These are phyloP conservation scores for Ladona fulva DNA, from an alignment of 1,140 invertebrate species.

Conservation along the genomic window DNA sequence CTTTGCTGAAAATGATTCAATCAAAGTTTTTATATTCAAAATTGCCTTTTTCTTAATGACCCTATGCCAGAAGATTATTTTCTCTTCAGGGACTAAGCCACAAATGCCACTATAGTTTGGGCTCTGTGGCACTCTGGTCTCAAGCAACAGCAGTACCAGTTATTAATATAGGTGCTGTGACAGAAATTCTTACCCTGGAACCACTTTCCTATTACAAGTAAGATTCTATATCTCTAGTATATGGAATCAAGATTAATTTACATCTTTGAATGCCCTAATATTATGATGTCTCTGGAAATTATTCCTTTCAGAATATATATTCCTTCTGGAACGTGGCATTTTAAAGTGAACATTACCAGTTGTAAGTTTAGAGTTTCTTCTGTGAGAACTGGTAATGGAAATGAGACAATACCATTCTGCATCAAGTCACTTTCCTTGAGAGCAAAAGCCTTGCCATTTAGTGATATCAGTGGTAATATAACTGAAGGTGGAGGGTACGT, in stretches of 20 bases:
- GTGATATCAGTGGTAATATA: constrained; percentile 33
- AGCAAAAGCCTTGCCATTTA: constrained; percentile 36
- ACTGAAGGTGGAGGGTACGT: constrained; percentile 32
- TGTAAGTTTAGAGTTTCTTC: constrained; percentile 34
- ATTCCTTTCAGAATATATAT: constrained; percentile 40
- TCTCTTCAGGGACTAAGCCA: constrained; percentile 35
- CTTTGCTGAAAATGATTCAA: too few species aligned
- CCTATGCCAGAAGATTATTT: constrained; percentile 4
- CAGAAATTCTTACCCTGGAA: constrained; percentile 33
- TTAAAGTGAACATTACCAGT: constrained; percentile 38
- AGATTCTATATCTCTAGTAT: constrained; percentile 6
- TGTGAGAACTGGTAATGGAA: constrained; percentile 21
- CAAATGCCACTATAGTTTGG: constrained; percentile 44
- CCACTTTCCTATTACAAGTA: constrained; percentile 41
- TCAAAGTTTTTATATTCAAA: too few species aligned
- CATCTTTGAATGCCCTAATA: constrained; percentile 10
- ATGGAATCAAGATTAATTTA: constrained; percentile 1
- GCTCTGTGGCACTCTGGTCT: constrained; percentile 44
- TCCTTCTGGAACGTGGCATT: constrained; percentile 40
- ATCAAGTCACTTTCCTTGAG: constrained; percentile 36
- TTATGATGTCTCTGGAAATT: constrained; percentile 13
- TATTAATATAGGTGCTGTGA: constrained; percentile 34
- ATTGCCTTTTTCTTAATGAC: too few species aligned
- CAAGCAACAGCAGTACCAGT: constrained; percentile 35
- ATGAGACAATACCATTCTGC: constrained; percentile 29